These are phyloP conservation scores for Illadopsis cleaveri DNA, from an alignment of 2,113 vertebrate genomes.

Conservation along the genomic window DNA sequence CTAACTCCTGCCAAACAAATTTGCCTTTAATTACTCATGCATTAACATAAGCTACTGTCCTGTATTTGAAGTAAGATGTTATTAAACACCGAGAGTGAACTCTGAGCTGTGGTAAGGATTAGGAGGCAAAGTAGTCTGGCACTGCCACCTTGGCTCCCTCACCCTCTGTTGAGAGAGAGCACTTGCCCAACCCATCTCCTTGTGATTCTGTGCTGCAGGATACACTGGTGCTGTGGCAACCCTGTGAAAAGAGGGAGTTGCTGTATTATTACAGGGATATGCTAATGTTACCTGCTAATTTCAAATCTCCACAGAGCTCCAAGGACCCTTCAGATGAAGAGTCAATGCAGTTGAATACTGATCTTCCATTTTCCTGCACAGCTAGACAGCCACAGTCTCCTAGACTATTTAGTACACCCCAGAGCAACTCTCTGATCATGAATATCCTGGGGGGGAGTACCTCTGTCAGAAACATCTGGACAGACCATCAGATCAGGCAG, in stretches of 20 bases:
- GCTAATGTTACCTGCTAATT: not conserved
- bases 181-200: not conserved
- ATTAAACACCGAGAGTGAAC: not conserved
- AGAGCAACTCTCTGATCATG: constrained; percentile 72
- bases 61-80: not conserved
- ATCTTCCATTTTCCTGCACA: constrained; percentile 56
- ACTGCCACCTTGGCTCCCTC: not conserved
- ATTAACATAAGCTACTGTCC: not conserved
- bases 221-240: not conserved
- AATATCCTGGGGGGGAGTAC: constrained; percentile 75
- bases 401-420: constrained; percentile 70
- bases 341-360: constrained; percentile 70
- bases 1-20: constrained; percentile 32
- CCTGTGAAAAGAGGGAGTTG: not conserved
- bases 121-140: not conserved
- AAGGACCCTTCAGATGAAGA: constrained; percentile 84
- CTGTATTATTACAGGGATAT: not conserved
- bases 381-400: constrained; percentile 43
- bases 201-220: not conserved
- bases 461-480: constrained; percentile 88
- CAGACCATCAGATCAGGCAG: constrained; percentile 88
- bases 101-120: not conserved
- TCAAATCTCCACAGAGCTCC: constrained; percentile 76
- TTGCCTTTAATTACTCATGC: constrained; percentile 21
- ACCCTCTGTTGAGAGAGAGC: not conserved